phyloP scores from a whole-genome alignment of 2,113 vertebrate genomes.

The Rutilus rutilus region DNA sequence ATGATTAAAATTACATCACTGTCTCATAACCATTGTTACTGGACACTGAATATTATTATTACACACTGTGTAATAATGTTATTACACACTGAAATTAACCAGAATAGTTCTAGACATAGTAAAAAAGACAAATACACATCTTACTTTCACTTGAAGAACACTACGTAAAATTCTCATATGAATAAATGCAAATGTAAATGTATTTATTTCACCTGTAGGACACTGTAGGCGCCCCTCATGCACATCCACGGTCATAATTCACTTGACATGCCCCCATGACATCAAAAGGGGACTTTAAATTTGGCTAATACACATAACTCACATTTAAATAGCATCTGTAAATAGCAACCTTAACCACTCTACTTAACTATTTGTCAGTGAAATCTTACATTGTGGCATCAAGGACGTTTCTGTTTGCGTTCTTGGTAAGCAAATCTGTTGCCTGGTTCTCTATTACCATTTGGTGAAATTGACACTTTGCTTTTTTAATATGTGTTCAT shows the following conservation, averaged over 20 bases:
- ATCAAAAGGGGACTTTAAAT: slow-evolving; percentile 25
- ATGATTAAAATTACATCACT: no score
- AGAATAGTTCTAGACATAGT: no score
- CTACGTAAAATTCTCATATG: neutral
- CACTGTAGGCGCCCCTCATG: neutral
- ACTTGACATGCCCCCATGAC: neutral
- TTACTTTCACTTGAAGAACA: no score
- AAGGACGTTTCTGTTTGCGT: neutral
- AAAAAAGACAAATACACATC: no score
- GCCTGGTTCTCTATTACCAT: neutral
- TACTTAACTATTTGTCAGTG: slow-evolving; percentile 12
- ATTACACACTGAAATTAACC: no score
- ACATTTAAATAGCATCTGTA: slow-evolving; percentile 45
- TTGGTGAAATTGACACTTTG: neutral
- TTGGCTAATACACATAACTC: slow-evolving; percentile 35
- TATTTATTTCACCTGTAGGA: neutral
- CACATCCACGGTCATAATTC: neutral
- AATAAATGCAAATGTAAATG: neutral
- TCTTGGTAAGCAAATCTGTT: neutral
- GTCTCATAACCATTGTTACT: no score
- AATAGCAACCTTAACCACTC: slow-evolving; percentile 28
- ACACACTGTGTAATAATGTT: no score
- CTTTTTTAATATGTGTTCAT: neutral
- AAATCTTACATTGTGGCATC: neutral
- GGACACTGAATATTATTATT: no score